Conservation (phyloP, 2,113 vertebrate species). For the Hystrix cristata region DNA sequence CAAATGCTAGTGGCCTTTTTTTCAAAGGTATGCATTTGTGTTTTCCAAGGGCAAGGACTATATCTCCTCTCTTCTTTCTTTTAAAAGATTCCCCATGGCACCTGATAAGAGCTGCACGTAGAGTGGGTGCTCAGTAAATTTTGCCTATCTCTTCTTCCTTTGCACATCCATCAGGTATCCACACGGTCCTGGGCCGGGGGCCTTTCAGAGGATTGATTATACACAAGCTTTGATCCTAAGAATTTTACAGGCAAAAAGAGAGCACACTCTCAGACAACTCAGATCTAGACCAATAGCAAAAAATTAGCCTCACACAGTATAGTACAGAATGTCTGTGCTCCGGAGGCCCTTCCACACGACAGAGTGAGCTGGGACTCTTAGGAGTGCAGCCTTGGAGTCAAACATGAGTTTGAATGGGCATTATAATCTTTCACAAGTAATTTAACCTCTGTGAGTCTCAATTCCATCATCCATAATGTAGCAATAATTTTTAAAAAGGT, state of each 20-base stretch:
- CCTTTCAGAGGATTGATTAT: constrained; percentile 54
- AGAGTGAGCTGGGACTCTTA: neutral
- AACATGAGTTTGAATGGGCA: neutral
- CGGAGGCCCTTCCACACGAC: accelerated
- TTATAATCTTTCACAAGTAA: neutral
- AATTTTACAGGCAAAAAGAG: neutral
- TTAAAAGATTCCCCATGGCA: constrained; percentile 15
- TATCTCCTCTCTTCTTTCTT: constrained; percentile 17
- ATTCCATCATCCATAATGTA: neutral
- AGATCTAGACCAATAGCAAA: neutral
- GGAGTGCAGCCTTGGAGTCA: neutral
- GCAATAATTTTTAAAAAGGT: neutral
- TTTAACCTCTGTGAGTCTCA: neutral
- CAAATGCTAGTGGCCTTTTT: neutral
- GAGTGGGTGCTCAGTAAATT: neutral
- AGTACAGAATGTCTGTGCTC: neutral
- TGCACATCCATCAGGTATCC: constrained; percentile 22
- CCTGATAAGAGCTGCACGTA: constrained; percentile 15
- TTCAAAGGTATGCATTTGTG: constrained; percentile 35
- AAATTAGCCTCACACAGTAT: neutral
- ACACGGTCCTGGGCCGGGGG: neutral
- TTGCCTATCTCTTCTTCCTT: constrained; percentile 49
- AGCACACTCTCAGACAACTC: neutral
- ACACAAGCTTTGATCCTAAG: constrained; percentile 37
- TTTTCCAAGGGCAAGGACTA: constrained; percentile 50